Evolutionary conservation across 1,140 invertebrate species (phyloP).

Genomic region (Scaptomyza pallida): DNA sequence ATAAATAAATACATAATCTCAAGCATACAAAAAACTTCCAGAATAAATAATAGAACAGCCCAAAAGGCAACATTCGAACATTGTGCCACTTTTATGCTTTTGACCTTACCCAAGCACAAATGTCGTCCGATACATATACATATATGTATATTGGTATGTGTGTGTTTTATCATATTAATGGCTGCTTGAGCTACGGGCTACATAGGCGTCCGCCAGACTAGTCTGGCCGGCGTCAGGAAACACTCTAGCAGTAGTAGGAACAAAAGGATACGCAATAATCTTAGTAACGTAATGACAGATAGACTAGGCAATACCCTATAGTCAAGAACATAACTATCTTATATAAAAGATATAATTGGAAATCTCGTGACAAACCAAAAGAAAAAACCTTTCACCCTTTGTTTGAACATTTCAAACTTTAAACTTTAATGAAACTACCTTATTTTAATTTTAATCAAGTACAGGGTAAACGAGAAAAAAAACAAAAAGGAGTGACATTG

Average conservation of each 20-base stretch:
- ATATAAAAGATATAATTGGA: background rate
- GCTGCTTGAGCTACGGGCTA: background rate
- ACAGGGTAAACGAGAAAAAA: background rate
- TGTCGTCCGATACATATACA: background rate
- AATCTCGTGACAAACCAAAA: background rate
- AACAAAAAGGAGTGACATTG: background rate
- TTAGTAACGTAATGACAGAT: background rate
- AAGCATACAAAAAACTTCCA: background rate
- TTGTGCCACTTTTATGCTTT: slow-evolving; percentile 27
- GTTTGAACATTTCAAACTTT: no score
- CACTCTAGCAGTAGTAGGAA: background rate
- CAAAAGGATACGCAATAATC: background rate
- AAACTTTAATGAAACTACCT: no score
- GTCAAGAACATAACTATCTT: background rate
- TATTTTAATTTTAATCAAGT: background rate
- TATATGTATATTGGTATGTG: background rate
- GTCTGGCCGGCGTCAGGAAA: slow-evolving; percentile 57
- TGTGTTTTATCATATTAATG: slow-evolving; percentile 9
- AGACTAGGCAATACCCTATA: slow-evolving; percentile 1
- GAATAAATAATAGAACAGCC: background rate
- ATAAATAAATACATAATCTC: slow-evolving; percentile 5
- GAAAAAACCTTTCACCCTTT: no score
- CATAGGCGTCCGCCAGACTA: slow-evolving; percentile 61
- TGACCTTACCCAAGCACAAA: slow-evolving; percentile 38
- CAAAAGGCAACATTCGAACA: slow-evolving; percentile 1